Evolutionary conservation across 2,113 vertebrate species (phyloP), one percentile per base, ranked within the genome.

Genomic region (Xerus inauris): DNA sequence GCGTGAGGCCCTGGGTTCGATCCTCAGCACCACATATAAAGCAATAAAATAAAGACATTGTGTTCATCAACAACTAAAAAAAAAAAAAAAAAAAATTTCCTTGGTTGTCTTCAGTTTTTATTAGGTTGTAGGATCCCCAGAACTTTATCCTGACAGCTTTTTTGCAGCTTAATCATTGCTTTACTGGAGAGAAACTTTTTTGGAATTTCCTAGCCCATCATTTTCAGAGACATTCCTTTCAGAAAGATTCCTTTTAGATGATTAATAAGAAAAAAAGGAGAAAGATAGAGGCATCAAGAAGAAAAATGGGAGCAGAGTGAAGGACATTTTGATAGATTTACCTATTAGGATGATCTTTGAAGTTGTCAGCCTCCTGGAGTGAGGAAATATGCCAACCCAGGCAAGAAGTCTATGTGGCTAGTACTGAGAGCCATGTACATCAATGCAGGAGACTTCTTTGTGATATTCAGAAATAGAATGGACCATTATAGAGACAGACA

Each of bases 211-310:
- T 54, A 81, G 3, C 94, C 22, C 62, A 45, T 89, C 35, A 88
- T 91, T 91, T 83, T 59, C 47, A 80, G 42, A 71, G 42, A 54
- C 17, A 28, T 71, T 49, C 84, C 30, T 54, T 17, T 17, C n/a
- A n/a, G 64, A 86, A 84, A 93, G 65, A 85, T 89, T 40, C 59
- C 28, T 64, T 96, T 82, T 82, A 49, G 88, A 32, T 88, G 45
- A 67, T 82, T 81, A 84, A 90, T 49, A 94, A 83, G 8, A 69
- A 92, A 86, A 38, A 30, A 72, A 10, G 20, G 28, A 16, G 69
- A 49, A 87, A 82, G 16, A 93, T 59, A 45, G 45, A 92, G 8
- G 19, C n/a, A 35, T 90, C 91, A 87, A 87, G 30, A 92, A 87
- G 49, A 83, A 95, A 94, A 94, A 51, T 67, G 59, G 20, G 28